Conservation (phyloP, 2,113 vertebrate species). For the Macrotis lagotis region DNA sequence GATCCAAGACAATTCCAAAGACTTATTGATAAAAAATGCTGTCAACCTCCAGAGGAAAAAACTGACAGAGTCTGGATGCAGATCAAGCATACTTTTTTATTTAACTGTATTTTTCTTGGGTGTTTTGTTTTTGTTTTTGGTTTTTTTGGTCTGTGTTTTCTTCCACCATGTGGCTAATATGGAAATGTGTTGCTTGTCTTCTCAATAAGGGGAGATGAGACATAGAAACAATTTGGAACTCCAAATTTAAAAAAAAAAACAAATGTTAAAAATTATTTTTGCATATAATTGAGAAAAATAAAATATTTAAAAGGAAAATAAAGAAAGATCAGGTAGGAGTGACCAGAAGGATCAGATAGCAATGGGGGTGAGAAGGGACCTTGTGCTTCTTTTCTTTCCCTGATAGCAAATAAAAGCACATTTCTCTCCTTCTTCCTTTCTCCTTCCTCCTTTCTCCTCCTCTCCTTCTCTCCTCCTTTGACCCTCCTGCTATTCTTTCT, state of each 20-base stretch:
- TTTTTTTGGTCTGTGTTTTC: background rate
- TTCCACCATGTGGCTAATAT: background rate
- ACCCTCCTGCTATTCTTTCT: background rate
- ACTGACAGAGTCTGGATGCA: background rate
- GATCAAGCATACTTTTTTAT: background rate
- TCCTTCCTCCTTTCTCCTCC: constrained; percentile 10
- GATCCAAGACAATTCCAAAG: background rate
- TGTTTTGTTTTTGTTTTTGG: background rate
- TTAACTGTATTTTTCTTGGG: background rate
- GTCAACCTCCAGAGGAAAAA: background rate
- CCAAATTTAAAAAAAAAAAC: background rate
- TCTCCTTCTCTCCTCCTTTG: background rate
- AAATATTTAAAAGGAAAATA: background rate
- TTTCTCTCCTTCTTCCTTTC: background rate
- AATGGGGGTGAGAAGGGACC: background rate
- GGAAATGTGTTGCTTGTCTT: background rate
- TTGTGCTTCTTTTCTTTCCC: background rate
- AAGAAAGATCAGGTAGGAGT: background rate
- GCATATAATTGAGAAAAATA: background rate
- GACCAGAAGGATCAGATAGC: background rate
- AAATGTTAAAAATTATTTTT: background rate
- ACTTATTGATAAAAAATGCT: background rate
- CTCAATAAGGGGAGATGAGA: background rate
- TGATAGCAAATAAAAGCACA: background rate
- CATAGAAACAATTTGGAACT: background rate